Conservation (phyloP, 2,888 invertebrate genomes). For the Cenopis cana region DNA sequence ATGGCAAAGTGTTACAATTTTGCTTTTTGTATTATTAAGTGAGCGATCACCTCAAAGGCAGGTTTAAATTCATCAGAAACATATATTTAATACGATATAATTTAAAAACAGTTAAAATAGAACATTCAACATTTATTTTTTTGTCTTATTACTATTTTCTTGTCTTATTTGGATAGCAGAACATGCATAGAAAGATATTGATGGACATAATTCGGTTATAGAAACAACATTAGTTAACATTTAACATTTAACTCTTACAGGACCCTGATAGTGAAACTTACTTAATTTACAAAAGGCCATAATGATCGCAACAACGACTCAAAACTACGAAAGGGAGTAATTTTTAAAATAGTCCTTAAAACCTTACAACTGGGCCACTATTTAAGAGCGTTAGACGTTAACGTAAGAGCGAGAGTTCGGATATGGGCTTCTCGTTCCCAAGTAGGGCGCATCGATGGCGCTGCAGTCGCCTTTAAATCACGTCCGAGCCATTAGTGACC, state of each 20-base stretch:
- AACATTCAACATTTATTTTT: not conserved
- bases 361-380: too few relatives aligned
- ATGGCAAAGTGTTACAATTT: too few relatives aligned
- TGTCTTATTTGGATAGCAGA: not conserved
- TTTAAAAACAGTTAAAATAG: not conserved
- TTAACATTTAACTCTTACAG: not conserved
- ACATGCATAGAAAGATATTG: not conserved
- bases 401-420: too few relatives aligned
- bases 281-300: not conserved
- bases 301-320: not conserved
- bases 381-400: too few relatives aligned
- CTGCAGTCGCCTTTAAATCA: too few relatives aligned
- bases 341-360: too few relatives aligned
- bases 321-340: not conserved
- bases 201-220: not conserved
- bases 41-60: conserved; percentile 1
- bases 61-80: conserved; percentile 1
- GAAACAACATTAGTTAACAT: not conserved
- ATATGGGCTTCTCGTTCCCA: too few relatives aligned
- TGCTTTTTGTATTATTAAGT: not conserved
- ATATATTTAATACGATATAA: not conserved
- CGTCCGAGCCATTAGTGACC: too few relatives aligned
- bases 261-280: not conserved
- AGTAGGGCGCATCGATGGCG: too few relatives aligned
- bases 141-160: not conserved